A percentile compares a stretch with the other conserved stretches of the same genome.
phyloP scores from a whole-genome alignment of 2,797 vertebrate genomes.

The Microtus obscurus region DNA sequence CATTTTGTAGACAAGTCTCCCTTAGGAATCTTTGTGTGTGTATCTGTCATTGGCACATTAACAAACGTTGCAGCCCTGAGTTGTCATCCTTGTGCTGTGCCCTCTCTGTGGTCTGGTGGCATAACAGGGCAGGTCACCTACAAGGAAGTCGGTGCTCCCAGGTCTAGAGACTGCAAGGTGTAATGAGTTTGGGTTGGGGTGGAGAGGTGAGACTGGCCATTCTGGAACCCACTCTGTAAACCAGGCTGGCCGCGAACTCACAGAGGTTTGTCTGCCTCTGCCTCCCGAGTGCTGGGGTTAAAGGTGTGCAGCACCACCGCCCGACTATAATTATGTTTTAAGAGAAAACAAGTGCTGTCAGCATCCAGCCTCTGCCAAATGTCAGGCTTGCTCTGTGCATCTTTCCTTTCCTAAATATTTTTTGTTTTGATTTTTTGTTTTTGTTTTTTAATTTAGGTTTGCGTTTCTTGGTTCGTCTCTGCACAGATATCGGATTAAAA shows the following conservation, averaged over 20 bases:
- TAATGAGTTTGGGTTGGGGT: background rate
- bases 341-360: background rate
- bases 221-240: background rate
- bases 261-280: background rate
- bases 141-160: background rate
- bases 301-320: fast-evolving
- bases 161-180: background rate
- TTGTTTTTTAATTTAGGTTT: conserved; percentile 90
- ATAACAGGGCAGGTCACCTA: background rate
- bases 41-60: background rate
- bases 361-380: background rate
- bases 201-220: background rate
- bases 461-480: conserved; percentile 95
- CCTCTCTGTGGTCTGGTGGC: background rate
- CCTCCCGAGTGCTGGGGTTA: background rate
- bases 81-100: background rate
- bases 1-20: background rate
- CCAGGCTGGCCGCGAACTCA: background rate
- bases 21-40: background rate
- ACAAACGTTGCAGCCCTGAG: background rate
- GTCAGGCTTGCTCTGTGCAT: background rate
- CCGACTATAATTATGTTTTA: background rate
- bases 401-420: conserved; percentile 43
- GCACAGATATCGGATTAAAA: conserved; percentile 96
- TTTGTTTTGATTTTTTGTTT: background rate